These are phyloP conservation scores for Homalodisca vitripennis DNA, from an alignment of 1,140 invertebrate species.

Conservation along the genomic window DNA sequence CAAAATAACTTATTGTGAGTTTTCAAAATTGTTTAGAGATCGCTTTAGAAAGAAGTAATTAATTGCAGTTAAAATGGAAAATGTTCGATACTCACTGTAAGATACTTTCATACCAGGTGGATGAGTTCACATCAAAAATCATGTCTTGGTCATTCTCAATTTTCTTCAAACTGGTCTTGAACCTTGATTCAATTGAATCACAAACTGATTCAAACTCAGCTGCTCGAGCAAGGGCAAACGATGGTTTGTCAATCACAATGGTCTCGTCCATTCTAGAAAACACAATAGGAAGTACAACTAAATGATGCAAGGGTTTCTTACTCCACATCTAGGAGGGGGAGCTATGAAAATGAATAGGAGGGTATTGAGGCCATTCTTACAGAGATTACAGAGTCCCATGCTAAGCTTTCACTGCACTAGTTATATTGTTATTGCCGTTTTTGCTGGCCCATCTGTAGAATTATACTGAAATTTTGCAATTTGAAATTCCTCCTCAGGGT, in stretches of 20 bases:
- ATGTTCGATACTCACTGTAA: constrained; percentile 51
- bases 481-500: no score
- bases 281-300: constrained; percentile 7
- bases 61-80: no score
- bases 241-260: constrained; percentile 56
- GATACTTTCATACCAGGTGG: constrained; percentile 74
- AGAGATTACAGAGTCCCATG: no score
- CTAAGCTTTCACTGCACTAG: no score
- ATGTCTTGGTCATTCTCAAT: constrained; percentile 58
- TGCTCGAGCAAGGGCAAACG: constrained; percentile 65
- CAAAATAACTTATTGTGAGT: no score
- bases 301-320: not conserved
- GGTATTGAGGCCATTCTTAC: not conserved
- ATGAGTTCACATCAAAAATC: constrained; percentile 70
- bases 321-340: not conserved
- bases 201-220: constrained; percentile 69
- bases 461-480: no score
- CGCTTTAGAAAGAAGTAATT: no score
- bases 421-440: no score
- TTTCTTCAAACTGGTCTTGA: constrained; percentile 61
- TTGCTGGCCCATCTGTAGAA: no score
- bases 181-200: constrained; percentile 70
- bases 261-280: constrained; percentile 60
- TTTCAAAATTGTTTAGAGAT: no score
- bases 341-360: constrained; percentile 10